Conservation (phyloP, 2,888 invertebrate genomes). For the Trissolcus japonicus region DNA sequence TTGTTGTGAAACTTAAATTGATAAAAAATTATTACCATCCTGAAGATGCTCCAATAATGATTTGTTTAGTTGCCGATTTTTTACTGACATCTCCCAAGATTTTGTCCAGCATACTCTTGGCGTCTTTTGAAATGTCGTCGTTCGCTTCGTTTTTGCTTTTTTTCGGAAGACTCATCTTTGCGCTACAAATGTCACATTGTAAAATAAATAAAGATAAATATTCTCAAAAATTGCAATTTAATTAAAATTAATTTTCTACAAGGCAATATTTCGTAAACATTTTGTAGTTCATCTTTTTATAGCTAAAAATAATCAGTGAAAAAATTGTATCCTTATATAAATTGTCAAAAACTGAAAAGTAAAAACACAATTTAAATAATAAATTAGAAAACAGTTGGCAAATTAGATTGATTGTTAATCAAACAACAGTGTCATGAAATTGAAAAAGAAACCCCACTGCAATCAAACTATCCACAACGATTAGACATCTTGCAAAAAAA, state of each 20-base stretch:
- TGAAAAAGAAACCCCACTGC: too few relatives aligned
- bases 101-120: constrained; percentile 84
- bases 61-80: constrained; percentile 90
- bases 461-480: too few relatives aligned
- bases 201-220: not conserved
- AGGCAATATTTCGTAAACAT: not conserved
- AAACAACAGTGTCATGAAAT: too few relatives aligned
- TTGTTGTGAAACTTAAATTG: not conserved
- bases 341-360: not conserved
- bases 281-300: not conserved
- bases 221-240: not conserved
- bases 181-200: constrained; percentile 47
- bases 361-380: not conserved
- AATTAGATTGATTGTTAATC: too few relatives aligned
- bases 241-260: too few relatives aligned
- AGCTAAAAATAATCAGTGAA: too few relatives aligned
- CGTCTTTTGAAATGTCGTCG: constrained; percentile 78
- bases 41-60: constrained; percentile 89
- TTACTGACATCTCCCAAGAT: constrained; percentile 89
- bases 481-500: not conserved
- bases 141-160: constrained; percentile 68
- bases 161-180: constrained; percentile 71
- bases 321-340: not conserved
- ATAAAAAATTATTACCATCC: constrained; percentile 83
- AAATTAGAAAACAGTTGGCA: too few relatives aligned